Conservation (phyloP, 2,797 vertebrate genomes). For the Eurystomus glaucurus region DNA sequence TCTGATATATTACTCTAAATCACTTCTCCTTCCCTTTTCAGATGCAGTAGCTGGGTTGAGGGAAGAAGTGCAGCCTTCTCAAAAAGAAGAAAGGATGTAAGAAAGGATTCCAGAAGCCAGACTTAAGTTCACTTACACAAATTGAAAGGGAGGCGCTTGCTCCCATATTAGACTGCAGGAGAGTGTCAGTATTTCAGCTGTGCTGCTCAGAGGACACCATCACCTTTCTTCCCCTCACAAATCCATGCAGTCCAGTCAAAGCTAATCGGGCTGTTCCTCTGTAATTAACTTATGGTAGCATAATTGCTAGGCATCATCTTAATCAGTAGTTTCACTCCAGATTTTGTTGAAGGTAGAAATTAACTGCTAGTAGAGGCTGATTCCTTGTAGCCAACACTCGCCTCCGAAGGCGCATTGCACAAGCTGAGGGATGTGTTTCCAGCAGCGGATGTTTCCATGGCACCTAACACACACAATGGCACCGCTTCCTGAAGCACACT, state of each 20-base stretch:
- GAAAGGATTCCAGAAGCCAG: not conserved
- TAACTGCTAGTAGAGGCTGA: not conserved
- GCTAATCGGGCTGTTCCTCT: not conserved
- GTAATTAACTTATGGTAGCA: not conserved
- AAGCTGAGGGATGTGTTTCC: not conserved
- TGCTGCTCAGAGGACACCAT: not conserved
- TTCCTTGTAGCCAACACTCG: not conserved
- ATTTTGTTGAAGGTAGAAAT: not conserved
- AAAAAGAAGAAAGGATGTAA: not conserved
- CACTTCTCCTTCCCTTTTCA: not conserved
- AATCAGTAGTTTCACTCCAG: not conserved
- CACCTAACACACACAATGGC: not conserved
- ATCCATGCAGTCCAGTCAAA: not conserved
- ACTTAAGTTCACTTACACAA: conserved; percentile 84
- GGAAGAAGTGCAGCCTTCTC: not conserved
- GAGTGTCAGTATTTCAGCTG: not conserved
- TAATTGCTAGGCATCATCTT: not conserved
- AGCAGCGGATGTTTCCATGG: conserved; percentile 63
- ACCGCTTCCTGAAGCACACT: not conserved
- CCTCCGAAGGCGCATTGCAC: not conserved
- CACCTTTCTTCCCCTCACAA: not conserved
- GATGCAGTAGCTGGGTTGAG: not conserved
- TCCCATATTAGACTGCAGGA: conserved; percentile 73
- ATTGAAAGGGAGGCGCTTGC: conserved; percentile 83
- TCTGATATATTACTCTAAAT: not conserved